Conservation (phyloP, 2,113 vertebrate species). For the Ciconia stormi region DNA sequence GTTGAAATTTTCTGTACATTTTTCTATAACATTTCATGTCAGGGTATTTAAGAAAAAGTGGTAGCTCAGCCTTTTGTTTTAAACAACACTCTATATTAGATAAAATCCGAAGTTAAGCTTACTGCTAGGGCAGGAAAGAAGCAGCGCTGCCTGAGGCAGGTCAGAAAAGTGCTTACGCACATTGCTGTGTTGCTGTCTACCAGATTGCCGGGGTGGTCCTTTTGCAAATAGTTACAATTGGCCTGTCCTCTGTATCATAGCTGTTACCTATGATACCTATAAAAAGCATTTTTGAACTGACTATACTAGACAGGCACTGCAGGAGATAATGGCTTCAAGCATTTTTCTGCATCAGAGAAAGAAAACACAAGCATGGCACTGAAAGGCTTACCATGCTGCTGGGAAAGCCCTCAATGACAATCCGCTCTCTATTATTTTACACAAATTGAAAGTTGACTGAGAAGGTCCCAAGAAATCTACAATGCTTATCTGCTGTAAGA, state of each 20-base stretch:
- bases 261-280: background rate
- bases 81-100: background rate
- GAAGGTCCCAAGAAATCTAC: background rate
- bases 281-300: background rate
- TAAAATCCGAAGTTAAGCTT: background rate
- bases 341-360: background rate
- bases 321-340: background rate
- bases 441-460: background rate
- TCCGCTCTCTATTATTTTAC: background rate
- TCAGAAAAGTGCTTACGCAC: background rate
- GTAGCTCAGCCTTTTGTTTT: background rate
- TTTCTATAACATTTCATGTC: background rate
- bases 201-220: background rate
- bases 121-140: background rate
- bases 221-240: background rate
- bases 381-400: background rate
- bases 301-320: background rate
- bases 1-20: background rate
- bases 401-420: background rate
- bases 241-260: background rate
- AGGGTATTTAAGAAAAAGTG: background rate
- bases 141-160: background rate
- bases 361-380: background rate
- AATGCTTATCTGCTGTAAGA: background rate
- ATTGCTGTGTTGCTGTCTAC: background rate